A percentile compares a stretch with the other conserved stretches of the same genome.
Conservation (phyloP, 1,140 invertebrate genomes). For the Megalonaias nervosa region DNA sequence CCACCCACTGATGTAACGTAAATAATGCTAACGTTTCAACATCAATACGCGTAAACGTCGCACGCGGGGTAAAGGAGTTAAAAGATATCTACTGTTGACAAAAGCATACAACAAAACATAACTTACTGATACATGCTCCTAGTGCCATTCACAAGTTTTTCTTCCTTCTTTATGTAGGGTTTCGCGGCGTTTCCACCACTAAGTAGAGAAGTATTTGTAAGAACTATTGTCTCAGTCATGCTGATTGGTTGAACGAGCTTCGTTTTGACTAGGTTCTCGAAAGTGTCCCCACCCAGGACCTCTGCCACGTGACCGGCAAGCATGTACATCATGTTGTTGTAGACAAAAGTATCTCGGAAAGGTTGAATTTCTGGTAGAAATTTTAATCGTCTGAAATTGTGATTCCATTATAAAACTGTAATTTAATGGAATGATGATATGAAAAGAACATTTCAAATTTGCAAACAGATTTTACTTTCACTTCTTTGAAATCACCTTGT, state of each 20-base stretch:
- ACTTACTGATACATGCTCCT: no score
- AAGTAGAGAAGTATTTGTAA: conserved; percentile 14
- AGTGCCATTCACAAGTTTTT: conserved; percentile 7
- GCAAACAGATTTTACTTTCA: no score
- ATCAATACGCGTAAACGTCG: no score
- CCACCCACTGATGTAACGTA: no score
- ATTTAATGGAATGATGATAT: no score
- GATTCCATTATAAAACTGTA: not conserved
- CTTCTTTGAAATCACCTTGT: no score
- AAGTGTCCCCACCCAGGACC: conserved; percentile 44
- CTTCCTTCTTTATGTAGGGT: conserved; percentile 7
- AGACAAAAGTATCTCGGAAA: conserved; percentile 48
- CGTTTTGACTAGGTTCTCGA: conserved; percentile 40
- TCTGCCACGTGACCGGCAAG: conserved; percentile 39
- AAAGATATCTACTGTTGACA: no score
- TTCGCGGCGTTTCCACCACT: not conserved
- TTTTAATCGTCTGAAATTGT: conserved; percentile 39
- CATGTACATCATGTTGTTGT: conserved; percentile 48
- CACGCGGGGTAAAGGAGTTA: no score
- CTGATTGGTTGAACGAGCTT: conserved; percentile 42
- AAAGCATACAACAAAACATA: no score
- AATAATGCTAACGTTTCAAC: no score
- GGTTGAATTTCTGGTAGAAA: conserved; percentile 30
- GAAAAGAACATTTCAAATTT: no score
- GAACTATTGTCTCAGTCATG: conserved; percentile 39